phyloP scores from a whole-genome alignment of 2,113 vertebrate genomes.

The Lophochroa leadbeateri region DNA sequence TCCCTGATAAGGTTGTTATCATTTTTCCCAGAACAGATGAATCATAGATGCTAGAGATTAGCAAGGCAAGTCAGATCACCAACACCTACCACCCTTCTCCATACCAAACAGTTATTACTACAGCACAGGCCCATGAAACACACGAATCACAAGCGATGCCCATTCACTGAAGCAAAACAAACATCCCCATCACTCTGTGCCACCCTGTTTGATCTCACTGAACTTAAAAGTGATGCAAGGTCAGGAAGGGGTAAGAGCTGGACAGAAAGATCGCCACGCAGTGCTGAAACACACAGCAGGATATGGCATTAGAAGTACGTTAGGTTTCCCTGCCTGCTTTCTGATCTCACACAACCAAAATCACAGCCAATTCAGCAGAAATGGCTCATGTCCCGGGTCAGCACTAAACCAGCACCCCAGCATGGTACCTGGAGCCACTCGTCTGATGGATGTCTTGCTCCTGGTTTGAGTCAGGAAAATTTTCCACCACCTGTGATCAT shows the following conservation, averaged over 20 bases:
- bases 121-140: neutral
- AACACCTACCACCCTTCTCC: neutral
- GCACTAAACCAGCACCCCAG: neutral
- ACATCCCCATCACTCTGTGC: neutral
- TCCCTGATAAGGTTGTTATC: neutral
- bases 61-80: neutral
- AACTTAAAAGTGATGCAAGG: slow-evolving; percentile 5
- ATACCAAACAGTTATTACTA: neutral
- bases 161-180: slow-evolving; percentile 37
- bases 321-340: neutral
- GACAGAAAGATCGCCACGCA: neutral
- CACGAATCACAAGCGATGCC: neutral
- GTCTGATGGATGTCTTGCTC: accelerated
- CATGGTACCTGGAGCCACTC: neutral
- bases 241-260: slow-evolving; percentile 26
- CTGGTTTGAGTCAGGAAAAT: slow-evolving; percentile 3
- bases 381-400: neutral
- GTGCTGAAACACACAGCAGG: slow-evolving; percentile 12
- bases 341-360: neutral
- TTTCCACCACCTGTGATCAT: slow-evolving; percentile 43
- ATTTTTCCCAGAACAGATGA: neutral
- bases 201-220: slow-evolving; percentile 43
- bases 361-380: neutral
- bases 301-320: neutral
- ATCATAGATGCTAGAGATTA: slow-evolving; percentile 13